Base-by-base conservation (phyloP, 2,888 invertebrate genomes). In the Phyllotreta cruciferae region DNA sequence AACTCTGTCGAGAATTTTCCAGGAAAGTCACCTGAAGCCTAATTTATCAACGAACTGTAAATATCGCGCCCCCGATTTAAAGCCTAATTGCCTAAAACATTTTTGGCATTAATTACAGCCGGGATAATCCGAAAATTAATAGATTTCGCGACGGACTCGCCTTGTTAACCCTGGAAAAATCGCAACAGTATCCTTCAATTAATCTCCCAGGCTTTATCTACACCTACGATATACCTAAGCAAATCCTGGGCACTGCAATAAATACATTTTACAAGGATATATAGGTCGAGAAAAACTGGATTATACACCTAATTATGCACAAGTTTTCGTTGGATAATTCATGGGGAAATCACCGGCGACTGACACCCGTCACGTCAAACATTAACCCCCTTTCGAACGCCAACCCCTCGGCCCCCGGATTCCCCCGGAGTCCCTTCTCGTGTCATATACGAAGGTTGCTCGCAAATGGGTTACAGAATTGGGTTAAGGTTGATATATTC, bases 61-160 rank as follows among this genome's bases (percentile, higher is more conserved):
- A 50, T 50, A 35, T 9, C 50, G 5, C 34, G 5, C 36, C 35
- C 36, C 50, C 35, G 35, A 50, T 50, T 35, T 36, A 10, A 34
- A 11, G 24, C 36, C 55, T 55, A 55, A 55, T 55, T 55, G 55
- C 42, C 55, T 41, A 42, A 44, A 55, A 55, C 55, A 55, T 55
- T 55, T 55, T 55, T 42, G 55, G 42, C 42, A 55, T 55, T 55
- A 55, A 55, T 55, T 55, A 55, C 55, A 55, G 10, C 10, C 34
- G 24, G 42, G 55, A 55, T 55, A 34, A 55, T 42, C 55, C 55
- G 55, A 55, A 55, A 55, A 55, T 55, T 55, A 55, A 55, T 55
- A 24, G 55, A 10, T 11, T 39, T 39, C 24, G 54, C 44, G 42
- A 55, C 24, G 24, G 24, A 24, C 24, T 24, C 24, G 24, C 24